Evolutionary conservation across 2,888 invertebrate genomes (phyloP), one percentile per base, ranked within the genome.

Genomic region (Cartodere bifasciata): DNA sequence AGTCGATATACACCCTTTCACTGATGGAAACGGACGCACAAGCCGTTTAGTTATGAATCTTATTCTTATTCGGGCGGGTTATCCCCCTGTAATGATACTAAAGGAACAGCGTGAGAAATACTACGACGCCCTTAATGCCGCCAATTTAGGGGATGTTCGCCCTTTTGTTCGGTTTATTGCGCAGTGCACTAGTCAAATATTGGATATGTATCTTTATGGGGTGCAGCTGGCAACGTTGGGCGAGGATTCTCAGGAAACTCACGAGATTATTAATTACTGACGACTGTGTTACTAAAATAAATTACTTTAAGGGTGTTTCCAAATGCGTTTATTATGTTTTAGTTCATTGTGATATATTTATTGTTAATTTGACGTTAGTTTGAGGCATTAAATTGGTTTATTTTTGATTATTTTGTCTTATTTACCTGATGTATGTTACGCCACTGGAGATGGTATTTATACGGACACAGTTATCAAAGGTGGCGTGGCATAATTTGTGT

Each of bases 91-190:
- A 9, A 91, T 92, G 43, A 83, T 95, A 39, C 75, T 83, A 32
- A 91, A 92, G 53, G 84, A 90, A 46, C 79, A 84, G 52, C 65
- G 77, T 11, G 78, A 82, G 47, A 72, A 81, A 35, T 87, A 87
- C 58, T 95, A 94, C 56, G 81, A 90, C 47, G 79, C 83, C 43
- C 64, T 97, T 16, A 83, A 91, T 56, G 67, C 83, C 5, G 95
- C 91, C 1, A 95, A 97, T 52, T 78, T 83, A 45, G 97, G 97
- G 0, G 95, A 97, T 55, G 78, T 94, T 3, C 67, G 94, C 26
- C 95, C 95, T 1, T 97, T 97, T 63, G 81, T 95, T 2, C 74
- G 97, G 41, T 97, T 97, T 57, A 90, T 97, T 46, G 92, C 91
- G 0, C 82, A 86, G 47, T 86, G 86, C 51, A 88, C 92, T 16